Evolutionary conservation across 2,113 vertebrate species (phyloP).

Genomic region (human (Homo sapiens)): GRCh38 chr17:31512501-31513000

Average conservation of each 20-base stretch:
- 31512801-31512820: background rate
- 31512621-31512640: background rate
- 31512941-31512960: background rate
- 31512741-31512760: background rate
- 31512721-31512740: background rate
- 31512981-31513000: background rate
- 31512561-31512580: background rate
- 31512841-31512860: background rate
- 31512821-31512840: background rate
- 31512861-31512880: background rate
- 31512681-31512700: background rate
- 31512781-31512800: background rate
- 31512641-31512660: background rate
- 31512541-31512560: background rate
- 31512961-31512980: fast-evolving
- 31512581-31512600: background rate
- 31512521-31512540: background rate
- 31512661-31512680: background rate
- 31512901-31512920: background rate
- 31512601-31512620: background rate
- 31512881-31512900: background rate
- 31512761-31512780: background rate
- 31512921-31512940: background rate
- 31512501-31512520: background rate
- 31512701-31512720: background rate